Evolutionary conservation across 92 coral and sea anemone genomes (phyloP), one percentile per base, ranked within the genome.

Genomic region (Isaurus tuberculatus): DNA sequence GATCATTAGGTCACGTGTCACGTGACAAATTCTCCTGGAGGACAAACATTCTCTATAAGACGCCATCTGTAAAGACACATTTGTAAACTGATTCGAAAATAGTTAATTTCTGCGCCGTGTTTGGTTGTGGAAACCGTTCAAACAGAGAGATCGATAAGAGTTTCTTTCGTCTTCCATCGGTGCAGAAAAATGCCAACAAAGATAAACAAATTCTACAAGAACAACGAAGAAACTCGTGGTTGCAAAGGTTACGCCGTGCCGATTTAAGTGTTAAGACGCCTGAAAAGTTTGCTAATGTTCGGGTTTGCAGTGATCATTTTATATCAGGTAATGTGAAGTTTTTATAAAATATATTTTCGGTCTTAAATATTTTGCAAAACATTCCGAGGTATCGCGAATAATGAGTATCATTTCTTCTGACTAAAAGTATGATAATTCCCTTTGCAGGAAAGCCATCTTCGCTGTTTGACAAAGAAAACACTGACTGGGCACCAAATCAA

Each of bases 291-390:
- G 74, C 78, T 13, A 80, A 84, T 53, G 65, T 61, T 49, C 75
- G 91, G 73, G 85, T 88, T 42, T 84, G 88, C 85, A 84, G 91
- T 57, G 88, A 85, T 30, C 89, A 86, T 70, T 86, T 86, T 60
- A 79, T 86, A 57, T 67, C 85, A 69, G 86, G 89, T 86, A 86
- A 70, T 34, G 29, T 22, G 49, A 37, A 70, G 75, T 20, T 17
- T 40, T 70, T 70, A 37, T 70, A 34, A 37, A 70, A 70, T 34
- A 40, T 70, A 29, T 37, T 36, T 70, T 37, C 75, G 10, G 44
- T 37, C 55, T 37, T 70, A 70, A 37, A 37, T 37, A 2, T 22
- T 70, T 34, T 70, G 30, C 75, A 34, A 70, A 70, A 40, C 44
- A 40, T 70, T 5, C 44, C 53, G 30, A 34, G 9, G 75, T 34